Base-by-base conservation (phyloP, 2,888 invertebrate genomes). In the Lasioglossum zephyrum region DNA sequence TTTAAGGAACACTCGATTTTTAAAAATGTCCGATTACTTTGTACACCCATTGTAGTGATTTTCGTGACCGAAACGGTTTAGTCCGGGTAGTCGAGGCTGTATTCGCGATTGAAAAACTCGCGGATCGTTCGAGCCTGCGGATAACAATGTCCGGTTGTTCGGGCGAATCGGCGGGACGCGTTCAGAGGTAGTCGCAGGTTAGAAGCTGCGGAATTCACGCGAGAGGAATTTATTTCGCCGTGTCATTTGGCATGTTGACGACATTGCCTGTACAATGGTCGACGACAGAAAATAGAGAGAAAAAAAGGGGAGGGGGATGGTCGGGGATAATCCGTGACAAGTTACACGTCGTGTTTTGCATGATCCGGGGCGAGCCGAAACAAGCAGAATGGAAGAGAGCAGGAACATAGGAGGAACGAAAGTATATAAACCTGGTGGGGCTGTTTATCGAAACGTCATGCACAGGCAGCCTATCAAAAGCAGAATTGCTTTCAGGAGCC, bases 381-480 rank as follows among this genome's bases (percentile, higher is more conserved):
- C 80, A 79, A 83, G 73, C 69, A 77, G 84, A 82, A 78, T 79
- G 74, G 78, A 85, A 73, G 57, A 76, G 85, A 75, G 74, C 77
- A 80, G 60, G 63, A 63, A 63, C 63, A 81, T 76, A 87, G 81
- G 86, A 79, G 85, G 36, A 73, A 82, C 85, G 87, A 89, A 88
- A 87, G 87, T 89, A 87, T 87, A 90, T 89, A 89, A 89, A 90
- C 89, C 63, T 63, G 90, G 83, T 86, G 88, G 88, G 88, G 87
- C 88, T 92, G 93, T 94, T 93, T 93, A 94, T 94, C 93, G 93
- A 94, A 93, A 94, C 93, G 94, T 94, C 94, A 94, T 89, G 88
- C 85, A 89, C 94, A 94, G 94, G 89, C 90, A 80, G 80, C 88
- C 92, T 87, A 92, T 92, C 92, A 92, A 92, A 92, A 92, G 82